Base-by-base conservation (phyloP, 2,888 invertebrate genomes). In the Synanthedon formicaeformis region DNA sequence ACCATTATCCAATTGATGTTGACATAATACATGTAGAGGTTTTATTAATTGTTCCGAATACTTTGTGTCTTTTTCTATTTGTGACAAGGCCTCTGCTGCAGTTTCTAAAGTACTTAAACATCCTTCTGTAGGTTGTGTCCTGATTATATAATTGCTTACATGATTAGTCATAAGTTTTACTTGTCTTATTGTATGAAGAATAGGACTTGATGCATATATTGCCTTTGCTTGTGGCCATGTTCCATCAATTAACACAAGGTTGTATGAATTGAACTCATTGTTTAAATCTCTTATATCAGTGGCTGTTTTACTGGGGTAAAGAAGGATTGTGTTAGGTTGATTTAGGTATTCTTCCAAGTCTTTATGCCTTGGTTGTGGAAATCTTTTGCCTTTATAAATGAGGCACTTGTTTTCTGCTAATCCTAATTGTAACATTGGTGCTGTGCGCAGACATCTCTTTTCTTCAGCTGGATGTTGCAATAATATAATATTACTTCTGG, bases 191-290 rank as follows among this genome's bases (percentile, higher is more conserved):
- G 87, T 83, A 64, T 93, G 93, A 51, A 97, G 85, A 56, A 91
- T 85, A 12, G 92, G 90, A 73, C 95, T 96, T 57, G 94, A 92
- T 51, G 93, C 91, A 80, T 94, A 97, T 57, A 97, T 96, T 11
- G 96, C 94, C 78, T 96, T 96, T 2, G 97, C 97, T 79, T 98
- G 97, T 1, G 96, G 94, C 97, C 97, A 98, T 10, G 98, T 98
- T 4, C 98, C 97, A 87, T 98, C 97, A 58, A 98, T 90, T 48
- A 97, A 81, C 50, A 97, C 88, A 52, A 97, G 85, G 74, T 95
- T 96, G 70, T 93, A 95, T 10, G 88, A 89, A 49, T 78, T 81
- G 59, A 68, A 64, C 53, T 83, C 79, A 61, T 82, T 80, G 54
- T 79, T 69, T 48, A 87, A 61, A 53, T 80, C 79, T 64, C 89